phyloP scores from a whole-genome alignment of 2,888 invertebrate genomes.

The Alsophila aescularia region DNA sequence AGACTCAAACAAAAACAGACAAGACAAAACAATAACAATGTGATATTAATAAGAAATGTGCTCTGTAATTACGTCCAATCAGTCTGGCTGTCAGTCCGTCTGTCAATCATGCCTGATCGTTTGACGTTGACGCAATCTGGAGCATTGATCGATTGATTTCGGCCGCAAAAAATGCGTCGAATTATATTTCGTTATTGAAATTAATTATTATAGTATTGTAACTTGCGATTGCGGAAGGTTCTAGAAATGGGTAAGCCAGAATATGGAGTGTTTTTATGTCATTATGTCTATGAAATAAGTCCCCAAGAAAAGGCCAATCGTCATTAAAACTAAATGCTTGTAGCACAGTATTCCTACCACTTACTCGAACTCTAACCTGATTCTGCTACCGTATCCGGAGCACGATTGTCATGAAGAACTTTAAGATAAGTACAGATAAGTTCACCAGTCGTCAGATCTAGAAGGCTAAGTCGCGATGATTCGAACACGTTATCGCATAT shows the following conservation, averaged over 20 bases:
- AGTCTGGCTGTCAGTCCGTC: constrained; percentile 72
- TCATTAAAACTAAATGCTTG: too few relatives aligned
- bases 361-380: too few relatives aligned
- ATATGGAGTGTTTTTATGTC: not conserved
- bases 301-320: too few relatives aligned
- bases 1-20: constrained; percentile 7
- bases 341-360: too few relatives aligned
- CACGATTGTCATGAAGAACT: too few relatives aligned
- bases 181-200: constrained; percentile 40
- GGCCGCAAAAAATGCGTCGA: constrained; percentile 54
- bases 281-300: not conserved
- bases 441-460: too few relatives aligned
- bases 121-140: constrained; percentile 60
- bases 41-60: constrained; percentile 70
- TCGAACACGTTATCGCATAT: too few relatives aligned
- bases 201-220: constrained; percentile 41
- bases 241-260: not conserved
- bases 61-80: constrained; percentile 81
- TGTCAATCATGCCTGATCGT: constrained; percentile 62
- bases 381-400: too few relatives aligned
- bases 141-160: constrained; percentile 59
- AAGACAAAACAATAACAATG: constrained; percentile 41
- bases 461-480: too few relatives aligned
- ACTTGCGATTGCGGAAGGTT: constrained; percentile 2
- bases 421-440: too few relatives aligned